Evolutionary conservation across 2,797 vertebrate genomes (phyloP), one percentile per base, ranked within the genome.

Genomic region (Brotogeris chrysoptera): DNA sequence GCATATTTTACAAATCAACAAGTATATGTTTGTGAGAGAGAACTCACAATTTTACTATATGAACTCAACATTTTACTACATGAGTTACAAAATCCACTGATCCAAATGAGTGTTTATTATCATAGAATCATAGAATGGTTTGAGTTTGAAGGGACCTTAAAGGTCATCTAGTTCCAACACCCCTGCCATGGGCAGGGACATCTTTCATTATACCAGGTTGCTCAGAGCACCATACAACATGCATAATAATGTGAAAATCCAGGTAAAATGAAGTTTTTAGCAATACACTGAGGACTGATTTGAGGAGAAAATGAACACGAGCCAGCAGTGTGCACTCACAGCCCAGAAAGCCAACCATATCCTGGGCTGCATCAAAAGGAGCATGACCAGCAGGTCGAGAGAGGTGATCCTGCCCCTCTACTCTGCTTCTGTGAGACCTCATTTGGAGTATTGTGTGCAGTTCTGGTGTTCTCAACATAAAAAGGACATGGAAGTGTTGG

Each of bases 1-100:
- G 57, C 78, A 94, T 96, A 97, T 96, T 96, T 95, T 92, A 70
- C 68, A 68, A 91, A 96, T 93, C 81, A 95, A 39, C 27, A 28
- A 50, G 24, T 47, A 43, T 21, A 55, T 4, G 86, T 78, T 21
- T 39, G 14, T 90, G 78, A 78, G 27, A 60, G 23, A 80, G 44
- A n/a, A 66, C 30, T 4, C 13, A 5, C 85, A 24, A 66, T 85
- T 96, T 94, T 91, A 89, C 34, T 79, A 59, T 68, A 95, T 87
- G 47, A 88, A 47, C 23, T 47, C 46, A 47, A 5, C 81, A 66
- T 85, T 96, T 94, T 91, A 88, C 38, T 82, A 55, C 70, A 95
- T 87, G 47, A 86, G 27, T 70, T 55, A 76, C 18, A 55, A 6
- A 44, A 34, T 77, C 71, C 17, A 52, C 10, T 43, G 65, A 64